phyloP scores from a whole-genome alignment of 1,140 invertebrate species.

The Globodera ellingtonae region DNA sequence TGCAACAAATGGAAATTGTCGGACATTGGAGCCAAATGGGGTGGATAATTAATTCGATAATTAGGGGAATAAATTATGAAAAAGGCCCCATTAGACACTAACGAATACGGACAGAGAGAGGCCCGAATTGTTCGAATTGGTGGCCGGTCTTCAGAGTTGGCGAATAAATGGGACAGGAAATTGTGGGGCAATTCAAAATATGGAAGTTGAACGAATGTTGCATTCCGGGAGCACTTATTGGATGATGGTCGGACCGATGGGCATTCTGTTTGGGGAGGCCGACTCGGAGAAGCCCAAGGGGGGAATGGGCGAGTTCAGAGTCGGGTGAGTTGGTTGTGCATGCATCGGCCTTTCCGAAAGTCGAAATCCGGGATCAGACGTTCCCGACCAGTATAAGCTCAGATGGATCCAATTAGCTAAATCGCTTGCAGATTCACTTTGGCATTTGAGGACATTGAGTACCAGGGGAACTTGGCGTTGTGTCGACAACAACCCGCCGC shows the following conservation, averaged over 20 bases:
- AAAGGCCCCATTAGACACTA: neutral
- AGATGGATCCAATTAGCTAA: too few species aligned
- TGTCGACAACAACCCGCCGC: constrained; percentile 28
- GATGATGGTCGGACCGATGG: constrained; percentile 12
- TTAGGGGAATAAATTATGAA: neutral
- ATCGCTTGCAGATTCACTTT: constrained; percentile 27
- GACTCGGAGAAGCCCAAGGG: constrained; percentile 40
- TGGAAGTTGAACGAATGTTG: neutral
- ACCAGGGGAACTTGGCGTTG: constrained; percentile 36
- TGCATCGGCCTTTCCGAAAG: neutral
- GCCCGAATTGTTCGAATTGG: constrained; percentile 30
- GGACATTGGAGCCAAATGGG: neutral
- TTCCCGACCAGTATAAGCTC: too few species aligned
- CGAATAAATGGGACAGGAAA: constrained; percentile 14
- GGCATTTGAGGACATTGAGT: constrained; percentile 24
- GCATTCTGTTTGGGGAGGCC: constrained; percentile 26
- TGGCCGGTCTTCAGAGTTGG: constrained; percentile 2
- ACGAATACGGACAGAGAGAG: neutral
- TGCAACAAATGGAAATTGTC: neutral
- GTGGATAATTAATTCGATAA: neutral
- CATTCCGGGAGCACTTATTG: constrained; percentile 16
- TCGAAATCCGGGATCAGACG: neutral
- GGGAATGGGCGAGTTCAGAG: constrained; percentile 44
- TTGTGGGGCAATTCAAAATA: neutral
- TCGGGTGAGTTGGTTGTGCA: constrained; percentile 14